Percentiles rank a stretch among this genome's conserved stretches.
Evolutionary conservation across 2,888 invertebrate species (phyloP).

Genomic region (Melanophora roralis): DNA sequence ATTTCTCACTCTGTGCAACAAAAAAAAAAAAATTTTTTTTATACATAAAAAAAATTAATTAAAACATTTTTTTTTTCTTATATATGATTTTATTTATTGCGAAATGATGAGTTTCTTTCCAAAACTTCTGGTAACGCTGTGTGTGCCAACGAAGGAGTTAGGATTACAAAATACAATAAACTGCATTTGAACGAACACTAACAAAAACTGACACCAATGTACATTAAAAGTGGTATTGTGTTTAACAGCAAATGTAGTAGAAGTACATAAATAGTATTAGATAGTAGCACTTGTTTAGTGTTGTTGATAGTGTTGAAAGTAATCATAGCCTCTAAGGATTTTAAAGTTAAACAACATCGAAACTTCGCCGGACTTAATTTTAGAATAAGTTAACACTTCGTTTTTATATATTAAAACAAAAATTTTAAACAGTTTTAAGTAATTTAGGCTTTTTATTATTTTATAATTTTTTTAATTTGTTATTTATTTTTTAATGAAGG

Average conservation of each 20-base stretch:
- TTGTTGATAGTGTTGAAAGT: not conserved
- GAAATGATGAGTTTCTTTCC: no score
- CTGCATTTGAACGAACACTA: conserved; percentile 48
- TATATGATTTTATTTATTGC: no score
- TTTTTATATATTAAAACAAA: no score
- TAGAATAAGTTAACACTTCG: not conserved
- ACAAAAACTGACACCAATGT: conserved; percentile 53
- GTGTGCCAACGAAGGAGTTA: no score
- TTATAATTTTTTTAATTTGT: no score
- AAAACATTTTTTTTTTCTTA: no score
- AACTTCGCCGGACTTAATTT: conserved; percentile 33
- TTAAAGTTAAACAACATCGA: conserved; percentile 34
- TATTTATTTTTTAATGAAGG: no score
- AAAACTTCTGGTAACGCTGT: no score
- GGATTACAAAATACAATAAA: not conserved
- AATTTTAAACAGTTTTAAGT: no score
- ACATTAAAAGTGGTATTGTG: conserved; percentile 55
- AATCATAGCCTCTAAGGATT: conserved; percentile 13
- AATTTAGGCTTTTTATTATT: not conserved
- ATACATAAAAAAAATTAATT: no score
- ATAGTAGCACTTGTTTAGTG: not conserved
- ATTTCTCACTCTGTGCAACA: no score
- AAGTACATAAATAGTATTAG: not conserved
- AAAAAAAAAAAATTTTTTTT: no score
- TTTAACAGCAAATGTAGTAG: conserved; percentile 37